These are phyloP conservation scores for Gerris buenoi DNA, from an alignment of 1,140 invertebrate genomes.

Conservation along the genomic window DNA sequence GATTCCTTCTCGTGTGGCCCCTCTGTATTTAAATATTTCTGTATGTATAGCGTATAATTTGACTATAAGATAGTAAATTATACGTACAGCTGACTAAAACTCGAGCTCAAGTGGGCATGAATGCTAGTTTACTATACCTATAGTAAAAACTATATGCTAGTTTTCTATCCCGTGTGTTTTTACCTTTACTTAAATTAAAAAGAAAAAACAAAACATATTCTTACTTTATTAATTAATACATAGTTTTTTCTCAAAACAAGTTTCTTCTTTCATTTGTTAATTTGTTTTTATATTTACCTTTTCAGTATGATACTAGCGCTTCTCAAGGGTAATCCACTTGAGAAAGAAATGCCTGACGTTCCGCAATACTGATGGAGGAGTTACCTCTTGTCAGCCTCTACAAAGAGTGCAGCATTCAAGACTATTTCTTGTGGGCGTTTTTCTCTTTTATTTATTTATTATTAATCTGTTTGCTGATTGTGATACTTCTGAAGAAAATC, in stretches of 20 bases:
- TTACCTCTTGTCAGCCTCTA: not conserved
- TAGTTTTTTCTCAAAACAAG: slow-evolving; percentile 35
- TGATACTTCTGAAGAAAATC: not conserved
- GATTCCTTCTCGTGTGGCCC: too few relatives aligned
- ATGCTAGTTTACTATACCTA: too few relatives aligned
- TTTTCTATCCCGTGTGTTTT: too few relatives aligned
- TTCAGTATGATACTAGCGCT: slow-evolving; percentile 54
- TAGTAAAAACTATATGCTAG: too few relatives aligned
- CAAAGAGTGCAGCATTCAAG: not conserved
- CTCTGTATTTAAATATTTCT: too few relatives aligned
- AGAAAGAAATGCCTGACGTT: slow-evolving; percentile 18
- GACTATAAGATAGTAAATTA: too few relatives aligned
- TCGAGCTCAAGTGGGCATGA: too few relatives aligned
- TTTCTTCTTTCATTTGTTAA: slow-evolving; percentile 69
- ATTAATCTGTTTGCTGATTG: too few relatives aligned
- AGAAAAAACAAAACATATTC: not conserved
- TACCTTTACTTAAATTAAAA: too few relatives aligned
- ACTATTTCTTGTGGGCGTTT: not conserved
- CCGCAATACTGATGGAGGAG: slow-evolving; percentile 9
- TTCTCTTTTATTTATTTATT: not conserved
- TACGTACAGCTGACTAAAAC: too few relatives aligned
- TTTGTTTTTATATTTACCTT: slow-evolving; percentile 22
- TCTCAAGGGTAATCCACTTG: slow-evolving; percentile 60
- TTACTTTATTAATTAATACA: not conserved
- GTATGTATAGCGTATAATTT: too few relatives aligned